phyloP scores from a whole-genome alignment of 2,113 vertebrate genomes.

The Oncorhynchus kisutch region DNA sequence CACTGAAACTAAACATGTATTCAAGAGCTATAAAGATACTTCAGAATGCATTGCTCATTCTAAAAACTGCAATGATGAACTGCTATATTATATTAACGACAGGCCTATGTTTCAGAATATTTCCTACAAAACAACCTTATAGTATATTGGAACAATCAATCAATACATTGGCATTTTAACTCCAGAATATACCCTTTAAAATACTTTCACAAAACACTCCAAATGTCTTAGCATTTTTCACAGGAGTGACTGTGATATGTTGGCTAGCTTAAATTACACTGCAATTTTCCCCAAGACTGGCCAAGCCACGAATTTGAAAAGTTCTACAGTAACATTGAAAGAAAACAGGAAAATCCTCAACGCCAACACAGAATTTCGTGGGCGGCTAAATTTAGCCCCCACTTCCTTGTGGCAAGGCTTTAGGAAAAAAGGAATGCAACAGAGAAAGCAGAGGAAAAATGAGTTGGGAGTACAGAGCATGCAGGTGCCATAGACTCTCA shows the following conservation, averaged over 20 bases:
- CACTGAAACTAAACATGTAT: background rate
- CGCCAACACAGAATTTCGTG: conserved; percentile 46
- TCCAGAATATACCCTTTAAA: background rate
- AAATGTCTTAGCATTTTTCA: conserved; percentile 26
- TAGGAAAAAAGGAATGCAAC: conserved; percentile 32
- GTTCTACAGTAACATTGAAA: conserved; percentile 37
- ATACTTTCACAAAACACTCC: conserved; percentile 9
- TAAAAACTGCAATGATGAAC: too few species aligned
- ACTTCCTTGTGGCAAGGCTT: conserved; percentile 67
- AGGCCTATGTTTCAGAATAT: too few species aligned
- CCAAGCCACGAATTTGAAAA: conserved; percentile 44
- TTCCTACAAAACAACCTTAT: too few species aligned
- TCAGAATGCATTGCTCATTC: too few species aligned
- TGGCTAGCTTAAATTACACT: conserved; percentile 49
- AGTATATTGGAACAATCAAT: too few species aligned
- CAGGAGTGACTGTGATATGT: conserved; percentile 14
- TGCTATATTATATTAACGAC: too few species aligned
- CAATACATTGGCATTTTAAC: background rate
- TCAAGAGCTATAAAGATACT: background rate
- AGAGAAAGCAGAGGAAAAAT: conserved; percentile 24
- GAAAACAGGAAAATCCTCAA: conserved; percentile 70
- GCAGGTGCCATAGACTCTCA: conserved; percentile 27
- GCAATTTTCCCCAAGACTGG: conserved; percentile 30
- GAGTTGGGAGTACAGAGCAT: conserved; percentile 18
- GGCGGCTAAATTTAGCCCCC: conserved; percentile 64